phyloP scores from a whole-genome alignment of 2,888 invertebrate species.

The Nowickia ferox region DNA sequence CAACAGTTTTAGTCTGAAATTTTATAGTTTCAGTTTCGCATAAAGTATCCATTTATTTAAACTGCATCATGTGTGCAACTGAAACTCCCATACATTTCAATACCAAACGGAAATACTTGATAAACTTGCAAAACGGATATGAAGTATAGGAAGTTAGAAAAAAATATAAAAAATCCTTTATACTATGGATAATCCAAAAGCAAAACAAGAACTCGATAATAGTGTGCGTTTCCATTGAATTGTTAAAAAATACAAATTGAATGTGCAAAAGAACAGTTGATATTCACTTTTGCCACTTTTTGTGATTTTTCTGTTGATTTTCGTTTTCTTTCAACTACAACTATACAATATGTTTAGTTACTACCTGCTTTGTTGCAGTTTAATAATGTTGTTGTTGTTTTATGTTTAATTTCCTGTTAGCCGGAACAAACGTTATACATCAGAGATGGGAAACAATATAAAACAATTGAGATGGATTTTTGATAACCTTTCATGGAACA shows the following conservation, averaged over 20 bases:
- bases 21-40: background rate
- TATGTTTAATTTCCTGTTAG: conserved; percentile 11
- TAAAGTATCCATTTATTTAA: background rate
- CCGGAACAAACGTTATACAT: background rate
- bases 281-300: too few relatives aligned
- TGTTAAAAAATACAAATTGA: background rate
- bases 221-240: background rate
- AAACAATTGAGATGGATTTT: too few relatives aligned
- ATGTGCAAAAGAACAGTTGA: too few relatives aligned
- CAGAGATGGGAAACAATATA: background rate
- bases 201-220: background rate
- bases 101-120: conserved; percentile 62
- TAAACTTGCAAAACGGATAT: conserved; percentile 63
- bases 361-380: background rate
- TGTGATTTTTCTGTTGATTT: too few relatives aligned
- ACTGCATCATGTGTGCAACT: background rate
- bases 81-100: conserved; percentile 35
- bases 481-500: too few relatives aligned
- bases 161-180: conserved; percentile 8
- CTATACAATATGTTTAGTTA: too few relatives aligned
- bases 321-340: too few relatives aligned
- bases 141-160: conserved; percentile 25
- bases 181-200: background rate
- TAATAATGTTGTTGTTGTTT: background rate
- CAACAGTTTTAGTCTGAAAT: conserved; percentile 21